Evolutionary conservation across 2,113 vertebrate species (phyloP), one percentile per base, ranked within the genome.

Genomic region (Miniopterus natalensis): DNA sequence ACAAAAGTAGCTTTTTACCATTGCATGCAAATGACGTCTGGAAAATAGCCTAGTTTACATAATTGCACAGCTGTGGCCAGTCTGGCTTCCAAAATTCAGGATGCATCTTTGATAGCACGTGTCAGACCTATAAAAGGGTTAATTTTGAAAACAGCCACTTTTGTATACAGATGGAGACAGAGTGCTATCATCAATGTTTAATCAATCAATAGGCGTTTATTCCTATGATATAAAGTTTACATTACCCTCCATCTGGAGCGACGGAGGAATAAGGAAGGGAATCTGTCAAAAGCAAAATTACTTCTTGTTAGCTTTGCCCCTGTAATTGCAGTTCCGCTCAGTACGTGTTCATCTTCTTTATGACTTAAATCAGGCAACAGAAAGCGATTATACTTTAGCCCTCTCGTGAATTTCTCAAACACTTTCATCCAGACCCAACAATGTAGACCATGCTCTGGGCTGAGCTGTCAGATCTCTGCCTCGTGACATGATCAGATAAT

Each of bases 161-260:
- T 86, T 59, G 5, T 68, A 68, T 92, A 94, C 93, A 97, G 95
- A 97, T 94, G 96, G 96, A 97, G 94, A 92, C 90, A 57, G 85
- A 90, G 78, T 45, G 29, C 81, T 84, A 45, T 94, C 73, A 81
- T 91, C 92, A 88, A 96, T 91, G 96, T 95, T 96, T 96, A 95
- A 96, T 98, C 95, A 91, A 97, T 96, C 97, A 97, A 97, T 96
- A 96, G 86, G 92, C 95, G 90, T 95, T 98, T 97, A 95, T 90
- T 96, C 91, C 87, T 96, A 71, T 84, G 88, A 94, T 97, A 90
- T 25, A 86, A 96, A 95, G 95, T 97, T 97, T 96, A 92, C 94
- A 87, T 88, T 95, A 71, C 79, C 86, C 55, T 96, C 96, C 94
- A 94, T 96, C 96, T 96, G 96, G 95, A 97, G 91, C 14, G 1